Evolutionary conservation across 1,140 invertebrate species (phyloP), one percentile per base, ranked within the genome.

Genomic region (Agrypnia vestita): DNA sequence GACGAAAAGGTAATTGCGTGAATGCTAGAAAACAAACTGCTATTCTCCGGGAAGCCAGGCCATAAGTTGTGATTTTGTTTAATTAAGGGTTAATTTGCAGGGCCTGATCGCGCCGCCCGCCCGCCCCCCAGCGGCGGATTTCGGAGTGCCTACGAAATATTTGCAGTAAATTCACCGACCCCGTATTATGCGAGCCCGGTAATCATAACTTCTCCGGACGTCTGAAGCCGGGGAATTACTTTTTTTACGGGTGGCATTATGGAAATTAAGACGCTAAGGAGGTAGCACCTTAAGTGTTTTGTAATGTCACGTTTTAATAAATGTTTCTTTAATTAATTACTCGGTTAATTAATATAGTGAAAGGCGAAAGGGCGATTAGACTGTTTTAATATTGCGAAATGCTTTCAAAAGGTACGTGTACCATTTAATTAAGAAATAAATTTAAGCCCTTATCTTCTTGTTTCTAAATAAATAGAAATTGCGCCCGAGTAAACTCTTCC

Each of bases 31-130:
- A 86, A 87, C 85, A 85, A 82, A 80, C 83, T 84, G 84, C 84
- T 87, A 86, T 86, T 87, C 85, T 84, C 73, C 82, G 78, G 78
- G 76, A 84, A 85, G 69, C 82, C 75, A 67, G 82, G 81, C 85
- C 83, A 87, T 88, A 89, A 89, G 87, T 89, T 86, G 85, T 84
- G 86, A 87, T 88, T 88, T 88, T 87, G 86, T 86, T 87, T 89
- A 89, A 89, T 89, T 89, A 88, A 88, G 86, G 85, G 84, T 85
- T 87, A 87, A 87, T 86, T 87, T 86, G 84, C 69, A 64, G 80
- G 84, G 85, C 85, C 55, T 79, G 80, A 82, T 83, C 82, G 82
- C 75, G 80, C 73, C 46, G 17, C 78, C 51, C 61, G 67, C 59
- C 17, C 72, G 64, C 35, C 69, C 67, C 17, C 64, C 46, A 55